These are phyloP conservation scores for Cervus canadensis DNA, from an alignment of 2,113 vertebrate genomes.

Conservation along the genomic window DNA sequence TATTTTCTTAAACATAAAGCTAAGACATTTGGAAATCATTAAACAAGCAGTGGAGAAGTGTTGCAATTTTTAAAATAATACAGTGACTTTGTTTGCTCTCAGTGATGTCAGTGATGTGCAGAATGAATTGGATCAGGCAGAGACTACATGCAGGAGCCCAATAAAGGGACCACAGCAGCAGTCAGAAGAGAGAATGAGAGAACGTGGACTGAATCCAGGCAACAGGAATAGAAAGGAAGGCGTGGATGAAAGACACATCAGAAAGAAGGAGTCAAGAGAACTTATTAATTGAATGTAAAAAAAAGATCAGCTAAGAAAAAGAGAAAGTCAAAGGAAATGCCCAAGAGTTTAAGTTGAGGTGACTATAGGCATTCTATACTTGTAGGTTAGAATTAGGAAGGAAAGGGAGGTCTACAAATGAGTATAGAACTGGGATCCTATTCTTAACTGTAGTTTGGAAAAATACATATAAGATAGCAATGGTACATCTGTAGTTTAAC, in stretches of 20 bases:
- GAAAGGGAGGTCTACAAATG: not conserved
- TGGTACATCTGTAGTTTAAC: not conserved
- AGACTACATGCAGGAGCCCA: not conserved
- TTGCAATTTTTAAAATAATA: not conserved
- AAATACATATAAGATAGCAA: not conserved
- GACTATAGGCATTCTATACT: not conserved
- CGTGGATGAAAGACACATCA: not conserved
- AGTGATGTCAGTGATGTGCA: not conserved
- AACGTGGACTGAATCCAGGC: not conserved
- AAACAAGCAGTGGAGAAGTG: not conserved
- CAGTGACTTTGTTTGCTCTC: not conserved
- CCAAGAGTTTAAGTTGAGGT: not conserved
- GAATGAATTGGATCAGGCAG: not conserved
- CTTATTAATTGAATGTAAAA: not conserved
- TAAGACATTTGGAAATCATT: not conserved
- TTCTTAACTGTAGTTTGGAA: not conserved
- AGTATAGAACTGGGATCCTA: not conserved
- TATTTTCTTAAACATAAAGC: not conserved
- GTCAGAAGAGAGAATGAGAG: not conserved
- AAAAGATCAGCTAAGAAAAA: constrained; percentile 3
- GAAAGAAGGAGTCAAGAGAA: not conserved
- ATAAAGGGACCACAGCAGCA: not conserved
- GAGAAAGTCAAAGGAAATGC: constrained; percentile 4
- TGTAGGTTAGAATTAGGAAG: not conserved
- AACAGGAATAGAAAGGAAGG: not conserved